Percentiles rank a stretch among this genome's conserved stretches.
Evolutionary conservation across 2,888 invertebrate genomes (phyloP).

Genomic region (Chrysotoxum bicinctum): DNA sequence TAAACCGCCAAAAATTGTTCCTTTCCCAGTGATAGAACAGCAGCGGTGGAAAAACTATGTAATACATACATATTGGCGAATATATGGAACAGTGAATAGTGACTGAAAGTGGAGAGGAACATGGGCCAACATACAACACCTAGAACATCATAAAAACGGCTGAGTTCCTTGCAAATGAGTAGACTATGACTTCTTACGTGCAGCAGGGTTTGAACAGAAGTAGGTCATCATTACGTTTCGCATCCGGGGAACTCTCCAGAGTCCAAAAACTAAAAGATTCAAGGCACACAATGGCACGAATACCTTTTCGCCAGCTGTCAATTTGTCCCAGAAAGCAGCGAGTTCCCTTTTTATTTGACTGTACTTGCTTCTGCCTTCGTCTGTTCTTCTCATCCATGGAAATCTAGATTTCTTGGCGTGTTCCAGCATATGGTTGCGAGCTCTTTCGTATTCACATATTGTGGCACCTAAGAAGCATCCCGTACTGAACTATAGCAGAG

Average conservation of each 20-base stretch:
- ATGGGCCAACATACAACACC: constrained; percentile 92
- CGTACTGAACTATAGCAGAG: constrained; percentile 82
- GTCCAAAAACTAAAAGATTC: constrained; percentile 90
- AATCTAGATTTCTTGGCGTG: constrained; percentile 82
- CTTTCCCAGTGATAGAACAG: constrained; percentile 89
- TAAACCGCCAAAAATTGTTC: constrained; percentile 97
- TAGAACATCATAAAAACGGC: constrained; percentile 79
- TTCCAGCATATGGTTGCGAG: constrained; percentile 77
- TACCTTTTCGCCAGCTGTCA: constrained; percentile 89
- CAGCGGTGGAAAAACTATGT: constrained; percentile 87
- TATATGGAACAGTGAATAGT: constrained; percentile 92
- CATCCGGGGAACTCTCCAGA: constrained; percentile 90
- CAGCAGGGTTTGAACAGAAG: constrained; percentile 91
- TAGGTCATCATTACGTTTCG: constrained; percentile 90
- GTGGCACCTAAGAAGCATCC: constrained; percentile 89
- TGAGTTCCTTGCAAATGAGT: neutral
- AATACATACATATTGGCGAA: constrained; percentile 98
- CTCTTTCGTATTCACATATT: constrained; percentile 93
- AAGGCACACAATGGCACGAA: constrained; percentile 90
- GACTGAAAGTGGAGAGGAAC: constrained; percentile 97
- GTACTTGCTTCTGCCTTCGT: constrained; percentile 74
- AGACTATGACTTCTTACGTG: constrained; percentile 83
- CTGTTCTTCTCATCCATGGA: constrained; percentile 75
- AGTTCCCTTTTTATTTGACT: constrained; percentile 76
- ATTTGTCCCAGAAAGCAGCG: constrained; percentile 85